phyloP scores from a whole-genome alignment of 2,113 vertebrate species.

The Thunnus thynnus region DNA sequence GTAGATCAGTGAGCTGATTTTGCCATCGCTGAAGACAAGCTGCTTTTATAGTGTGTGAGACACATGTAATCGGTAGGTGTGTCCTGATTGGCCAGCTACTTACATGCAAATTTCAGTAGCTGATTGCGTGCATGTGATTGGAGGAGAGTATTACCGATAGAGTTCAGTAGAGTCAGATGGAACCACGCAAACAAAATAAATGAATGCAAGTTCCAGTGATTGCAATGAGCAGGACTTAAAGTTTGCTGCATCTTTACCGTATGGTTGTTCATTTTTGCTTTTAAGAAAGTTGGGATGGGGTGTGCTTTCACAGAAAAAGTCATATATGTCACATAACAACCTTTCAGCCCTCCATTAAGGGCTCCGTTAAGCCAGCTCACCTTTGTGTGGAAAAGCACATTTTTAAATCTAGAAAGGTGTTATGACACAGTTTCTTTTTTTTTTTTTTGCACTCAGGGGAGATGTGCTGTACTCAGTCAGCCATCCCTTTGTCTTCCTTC shows the following conservation, averaged over 20 bases:
- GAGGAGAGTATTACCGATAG: no score
- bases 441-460: constrained; percentile 22
- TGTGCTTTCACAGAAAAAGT: not conserved
- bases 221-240: not conserved
- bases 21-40: no score
- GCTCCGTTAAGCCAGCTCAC: constrained; percentile 22
- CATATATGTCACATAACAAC: not conserved
- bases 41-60: no score
- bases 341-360: not conserved
- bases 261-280: constrained; percentile 10
- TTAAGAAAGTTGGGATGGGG: not conserved
- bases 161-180: no score
- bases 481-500: constrained; percentile 38
- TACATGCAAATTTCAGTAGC: no score
- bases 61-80: no score
- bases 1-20: no score
- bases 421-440: constrained; percentile 52
- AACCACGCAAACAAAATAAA: constrained; percentile 15
- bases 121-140: no score
- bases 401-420: constrained; percentile 53
- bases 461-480: constrained; percentile 45
- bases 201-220: constrained; percentile 16
- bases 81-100: no score
- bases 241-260: not conserved
- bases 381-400: constrained; percentile 34